Evolutionary conservation across 2,888 invertebrate species (phyloP), one percentile per base, ranked within the genome.

Genomic region (Heteromurus nitidus): DNA sequence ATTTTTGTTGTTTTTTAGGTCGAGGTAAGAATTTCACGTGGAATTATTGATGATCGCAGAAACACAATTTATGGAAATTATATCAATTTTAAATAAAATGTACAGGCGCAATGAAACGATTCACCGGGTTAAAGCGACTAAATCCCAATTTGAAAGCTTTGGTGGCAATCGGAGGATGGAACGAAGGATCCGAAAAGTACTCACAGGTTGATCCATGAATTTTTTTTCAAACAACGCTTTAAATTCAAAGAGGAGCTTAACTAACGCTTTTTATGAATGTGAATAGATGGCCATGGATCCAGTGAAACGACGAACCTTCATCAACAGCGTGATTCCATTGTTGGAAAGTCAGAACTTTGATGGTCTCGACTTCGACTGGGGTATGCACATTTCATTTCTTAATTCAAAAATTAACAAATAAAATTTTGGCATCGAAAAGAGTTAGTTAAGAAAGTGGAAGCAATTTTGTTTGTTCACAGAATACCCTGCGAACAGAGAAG

Each of bases 281-380:
- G 1, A 67, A 20, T 86, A 89, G 84, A 89, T 89, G 88, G 90
- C 90, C 28, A 89, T 89, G 11, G 89, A 89, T 60, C 87, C 91
- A 1, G 73, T 77, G 0, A 84, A 89, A 89, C 91, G 88, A 55
- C 75, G 86, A 11, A 87, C 82, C 58, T 93, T 94, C 86, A 91
- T 93, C 22, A 87, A 90, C 2, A 92, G 91, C 72, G 91, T 91
- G 0, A 87, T 92, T 0, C 87, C 89, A 0, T 92, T 93, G 87
- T 86, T 94, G 0, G 87, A 89, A 47, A 89, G 90, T 2, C 89
- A 93, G 86, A 90, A 90, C 0, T 94, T 94, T 83, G 93, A 94
- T 87, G 94, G 94, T 0, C 89, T 94, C 0, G 94, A 94, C 87
- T 64, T 94, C 0, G 94, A 94, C 88, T 94, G 94, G 94, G 93